Conservation (phyloP, 1,140 invertebrate species). For the Tetramorium alpestre region DNA sequence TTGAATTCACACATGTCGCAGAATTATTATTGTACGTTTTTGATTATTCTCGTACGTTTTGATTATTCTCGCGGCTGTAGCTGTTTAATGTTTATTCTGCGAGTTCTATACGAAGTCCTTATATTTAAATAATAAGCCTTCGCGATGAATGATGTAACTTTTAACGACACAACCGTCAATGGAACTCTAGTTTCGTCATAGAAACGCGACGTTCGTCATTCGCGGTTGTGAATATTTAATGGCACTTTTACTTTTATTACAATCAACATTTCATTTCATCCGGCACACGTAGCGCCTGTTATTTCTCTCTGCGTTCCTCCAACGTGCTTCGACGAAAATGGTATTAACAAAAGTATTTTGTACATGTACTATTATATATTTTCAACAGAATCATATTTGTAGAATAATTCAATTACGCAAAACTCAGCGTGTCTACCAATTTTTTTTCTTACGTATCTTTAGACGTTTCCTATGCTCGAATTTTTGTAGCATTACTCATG, state of each 20-base stretch:
- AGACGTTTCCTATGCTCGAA: too few relatives aligned
- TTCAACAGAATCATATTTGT: too few relatives aligned
- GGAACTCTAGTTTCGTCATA: background rate
- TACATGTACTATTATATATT: too few relatives aligned
- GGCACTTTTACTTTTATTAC: background rate
- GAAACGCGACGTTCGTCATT: background rate
- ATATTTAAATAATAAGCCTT: background rate
- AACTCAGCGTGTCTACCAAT: too few relatives aligned
- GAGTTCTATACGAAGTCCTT: background rate
- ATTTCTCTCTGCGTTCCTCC: background rate
- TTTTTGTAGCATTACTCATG: too few relatives aligned
- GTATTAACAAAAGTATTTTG: too few relatives aligned
- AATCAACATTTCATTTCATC: background rate
- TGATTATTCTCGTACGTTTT: background rate
- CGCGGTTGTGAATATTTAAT: background rate
- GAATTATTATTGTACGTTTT: background rate
- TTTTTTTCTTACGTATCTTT: too few relatives aligned
- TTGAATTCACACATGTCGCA: too few relatives aligned
- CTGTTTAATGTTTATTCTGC: background rate
- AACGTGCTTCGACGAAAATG: background rate
- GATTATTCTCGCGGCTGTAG: background rate
- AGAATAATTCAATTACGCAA: too few relatives aligned
- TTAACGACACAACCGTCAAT: background rate
- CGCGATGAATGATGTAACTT: background rate
- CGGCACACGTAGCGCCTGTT: background rate